A percentile compares a stretch with the other conserved stretches of the same genome.
These are phyloP conservation scores for Lepidocyrtoides sp. DNA, from an alignment of 2,888 invertebrate species.

Conservation along the genomic window DNA sequence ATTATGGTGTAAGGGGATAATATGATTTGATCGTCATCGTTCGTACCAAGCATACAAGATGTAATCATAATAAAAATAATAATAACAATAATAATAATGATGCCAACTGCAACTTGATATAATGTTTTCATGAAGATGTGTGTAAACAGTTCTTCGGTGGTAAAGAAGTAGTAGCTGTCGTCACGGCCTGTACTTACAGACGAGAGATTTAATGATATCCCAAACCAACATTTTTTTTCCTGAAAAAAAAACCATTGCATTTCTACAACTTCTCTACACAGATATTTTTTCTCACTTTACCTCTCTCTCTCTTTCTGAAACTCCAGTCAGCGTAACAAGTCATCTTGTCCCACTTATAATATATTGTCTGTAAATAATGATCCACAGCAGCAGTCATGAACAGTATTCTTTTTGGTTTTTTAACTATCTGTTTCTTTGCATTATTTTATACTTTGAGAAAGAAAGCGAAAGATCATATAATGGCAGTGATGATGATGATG, in stretches of 20 bases:
- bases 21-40: conserved; percentile 63
- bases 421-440: no score
- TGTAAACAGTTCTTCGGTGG: conserved; percentile 15
- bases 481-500: conserved; percentile 2
- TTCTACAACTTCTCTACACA: neutral
- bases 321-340: neutral
- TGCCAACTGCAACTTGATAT: conserved; percentile 26
- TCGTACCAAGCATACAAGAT: conserved; percentile 35
- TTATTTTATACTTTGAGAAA: neutral
- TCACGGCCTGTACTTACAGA: conserved; percentile 39
- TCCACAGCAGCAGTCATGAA: neutral
- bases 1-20: conserved; percentile 63
- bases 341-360: neutral
- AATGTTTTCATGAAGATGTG: conserved; percentile 49
- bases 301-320: neutral
- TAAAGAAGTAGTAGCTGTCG: conserved; percentile 22
- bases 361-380: neutral
- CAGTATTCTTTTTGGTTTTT: no score
- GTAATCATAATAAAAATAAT: conserved; percentile 32
- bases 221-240: conserved; percentile 50
- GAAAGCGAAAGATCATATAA: conserved; percentile 49
- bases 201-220: conserved; percentile 42
- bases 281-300: neutral
- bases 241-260: neutral
- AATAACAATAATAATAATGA: conserved; percentile 22